Evolutionary conservation across 2,888 invertebrate species (phyloP), one percentile per base, ranked within the genome.

Genomic region (Nomada flava): DNA sequence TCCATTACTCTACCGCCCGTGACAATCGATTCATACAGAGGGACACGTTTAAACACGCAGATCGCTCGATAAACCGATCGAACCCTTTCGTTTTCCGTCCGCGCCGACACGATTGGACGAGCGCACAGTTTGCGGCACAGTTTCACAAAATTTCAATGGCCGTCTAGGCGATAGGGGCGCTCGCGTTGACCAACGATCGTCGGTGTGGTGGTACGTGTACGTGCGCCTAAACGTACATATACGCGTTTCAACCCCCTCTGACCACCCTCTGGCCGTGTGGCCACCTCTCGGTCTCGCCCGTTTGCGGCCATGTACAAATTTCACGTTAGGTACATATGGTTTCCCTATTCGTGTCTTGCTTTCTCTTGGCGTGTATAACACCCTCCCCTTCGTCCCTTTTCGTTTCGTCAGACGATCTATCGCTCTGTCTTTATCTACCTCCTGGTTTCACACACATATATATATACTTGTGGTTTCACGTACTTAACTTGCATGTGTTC

Each of bases 271-370:
- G 18, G 7, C 23, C 23, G 64, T 23, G 20, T 36, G 18, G 11
- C 18, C 18, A 5, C 18, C 67, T 15, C 36, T 13, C 50, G 9
- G 53, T 57, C 71, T 65, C 65, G 36, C 67, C 65, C 52, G 60
- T 69, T 79, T 67, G 79, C 63, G 79, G 74, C 74, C 23, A 70
- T 69, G 75, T 70, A 79, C 81, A 80, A 79, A 81, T 81, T 81
- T 81, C 80, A 42, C 75, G 72, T 67, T 73, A 72, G 79, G 59
- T 71, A 78, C 72, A 81, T 81, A 81, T 62, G 75, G 69, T 64
- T 78, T 79, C 81, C 64, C 80, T 69, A 60, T 71, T 60, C 53
- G 29, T 20, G 53, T 79, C 79, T 79, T 60, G 71, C 79, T 78
- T 26, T 26, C 79, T 47, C 79, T 7, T 13, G 15, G 13, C 4